These are phyloP conservation scores for Alcis repandata DNA, from an alignment of 2,888 invertebrate species.

Conservation along the genomic window DNA sequence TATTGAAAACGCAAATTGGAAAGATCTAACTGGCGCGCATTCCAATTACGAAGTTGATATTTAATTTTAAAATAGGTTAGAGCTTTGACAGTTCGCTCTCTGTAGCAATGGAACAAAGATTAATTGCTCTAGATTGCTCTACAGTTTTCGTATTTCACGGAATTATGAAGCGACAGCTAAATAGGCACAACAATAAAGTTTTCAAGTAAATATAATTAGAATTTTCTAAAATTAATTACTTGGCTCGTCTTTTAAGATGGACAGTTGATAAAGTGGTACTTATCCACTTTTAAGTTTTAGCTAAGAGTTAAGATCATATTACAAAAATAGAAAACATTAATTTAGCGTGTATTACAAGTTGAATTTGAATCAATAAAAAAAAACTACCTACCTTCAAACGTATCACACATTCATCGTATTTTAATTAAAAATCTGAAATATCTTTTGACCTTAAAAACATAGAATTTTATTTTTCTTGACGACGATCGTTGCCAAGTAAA, in stretches of 20 bases:
- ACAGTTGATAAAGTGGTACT: neutral
- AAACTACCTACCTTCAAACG: too few relatives aligned
- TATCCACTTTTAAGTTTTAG: neutral
- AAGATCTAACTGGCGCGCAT: slow-evolving; percentile 72
- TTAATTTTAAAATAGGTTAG: slow-evolving; percentile 58
- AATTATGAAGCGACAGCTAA: slow-evolving; percentile 35
- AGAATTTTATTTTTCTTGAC: too few relatives aligned
- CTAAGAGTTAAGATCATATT: too few relatives aligned
- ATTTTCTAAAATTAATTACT: slow-evolving; percentile 8
- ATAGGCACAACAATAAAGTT: slow-evolving; percentile 27
- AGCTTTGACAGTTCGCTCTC: slow-evolving; percentile 47
- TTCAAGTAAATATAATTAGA: slow-evolving; percentile 29
- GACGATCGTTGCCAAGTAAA: too few relatives aligned
- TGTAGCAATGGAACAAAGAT: slow-evolving; percentile 44
- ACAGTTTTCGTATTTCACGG: slow-evolving; percentile 36
- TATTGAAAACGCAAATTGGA: slow-evolving; percentile 75
- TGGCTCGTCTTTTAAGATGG: neutral
- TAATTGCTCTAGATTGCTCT: slow-evolving; percentile 43
- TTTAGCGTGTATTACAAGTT: too few relatives aligned
- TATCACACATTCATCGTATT: too few relatives aligned
- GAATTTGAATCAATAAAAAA: too few relatives aligned
- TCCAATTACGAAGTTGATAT: slow-evolving; percentile 70
- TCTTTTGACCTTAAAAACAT: too few relatives aligned
- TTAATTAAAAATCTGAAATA: too few relatives aligned
- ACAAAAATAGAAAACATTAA: too few relatives aligned